Conservation (phyloP, 2,888 invertebrate genomes). For the Pristionchus exspectatus region DNA sequence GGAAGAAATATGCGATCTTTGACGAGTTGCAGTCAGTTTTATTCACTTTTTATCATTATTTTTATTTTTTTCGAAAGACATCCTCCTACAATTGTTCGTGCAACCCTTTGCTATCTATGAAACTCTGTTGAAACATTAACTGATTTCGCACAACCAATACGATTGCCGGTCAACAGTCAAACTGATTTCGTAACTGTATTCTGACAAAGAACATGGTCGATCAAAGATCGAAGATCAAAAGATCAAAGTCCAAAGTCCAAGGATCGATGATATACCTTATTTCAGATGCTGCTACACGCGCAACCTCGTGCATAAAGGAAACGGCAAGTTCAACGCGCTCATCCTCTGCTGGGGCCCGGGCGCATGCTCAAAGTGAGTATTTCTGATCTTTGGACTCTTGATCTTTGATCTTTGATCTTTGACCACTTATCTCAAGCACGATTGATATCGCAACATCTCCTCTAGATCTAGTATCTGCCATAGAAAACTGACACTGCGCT, state of each 20-base stretch:
- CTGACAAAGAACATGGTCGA: too few species aligned
- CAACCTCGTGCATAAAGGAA: constrained; percentile 95
- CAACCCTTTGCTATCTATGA: too few species aligned
- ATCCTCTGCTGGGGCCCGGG: constrained; percentile 97
- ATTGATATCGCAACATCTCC: too few species aligned
- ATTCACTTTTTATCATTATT: not conserved
- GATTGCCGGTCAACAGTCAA: too few species aligned
- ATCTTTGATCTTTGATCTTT: not conserved
- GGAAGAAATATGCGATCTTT: constrained; percentile 51
- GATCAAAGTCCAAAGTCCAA: not conserved
- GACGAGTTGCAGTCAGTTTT: constrained; percentile 51
- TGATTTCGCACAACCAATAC: not conserved
- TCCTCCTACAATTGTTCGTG: too few species aligned
- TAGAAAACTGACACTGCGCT: not conserved
- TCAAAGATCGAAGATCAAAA: too few species aligned
- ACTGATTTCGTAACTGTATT: too few species aligned
- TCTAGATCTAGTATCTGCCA: not conserved
- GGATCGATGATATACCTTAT: not conserved
- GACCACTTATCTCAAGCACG: too few species aligned
- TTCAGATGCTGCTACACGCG: constrained; percentile 88
- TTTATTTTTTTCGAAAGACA: too few species aligned
- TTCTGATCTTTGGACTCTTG: not conserved
- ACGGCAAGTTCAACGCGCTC: constrained; percentile 97
- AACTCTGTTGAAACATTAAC: not conserved
- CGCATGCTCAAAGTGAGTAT: constrained; percentile 82